phyloP scores from a whole-genome alignment of 2,113 vertebrate species.

The Martes martes region DNA sequence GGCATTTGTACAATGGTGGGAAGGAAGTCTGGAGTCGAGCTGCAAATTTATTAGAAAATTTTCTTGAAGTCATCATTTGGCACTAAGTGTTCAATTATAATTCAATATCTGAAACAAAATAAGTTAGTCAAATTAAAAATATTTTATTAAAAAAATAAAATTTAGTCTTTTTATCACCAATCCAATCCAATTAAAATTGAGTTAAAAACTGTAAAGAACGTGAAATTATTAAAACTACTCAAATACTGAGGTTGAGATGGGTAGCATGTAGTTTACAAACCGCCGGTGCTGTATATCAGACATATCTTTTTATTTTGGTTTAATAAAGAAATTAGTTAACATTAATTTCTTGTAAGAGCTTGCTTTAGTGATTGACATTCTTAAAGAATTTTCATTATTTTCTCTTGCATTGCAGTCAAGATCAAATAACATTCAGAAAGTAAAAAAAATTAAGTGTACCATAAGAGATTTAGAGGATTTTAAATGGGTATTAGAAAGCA shows the following conservation, averaged over 20 bases:
- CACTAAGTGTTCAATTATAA: neutral
- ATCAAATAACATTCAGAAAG: slow-evolving; percentile 41
- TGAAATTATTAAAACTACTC: slow-evolving; percentile 30
- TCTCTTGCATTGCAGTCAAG: neutral
- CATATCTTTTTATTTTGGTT: slow-evolving; percentile 22
- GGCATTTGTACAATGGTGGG: neutral
- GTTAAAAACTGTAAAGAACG: slow-evolving; percentile 40
- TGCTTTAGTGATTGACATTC: slow-evolving; percentile 44
- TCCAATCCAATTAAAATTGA: slow-evolving; percentile 26
- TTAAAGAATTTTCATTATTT: slow-evolving; percentile 55
- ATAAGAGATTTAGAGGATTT: slow-evolving; percentile 38
- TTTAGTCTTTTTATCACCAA: slow-evolving; percentile 19
- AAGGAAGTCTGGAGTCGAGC: slow-evolving; percentile 15
- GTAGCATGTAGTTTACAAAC: neutral
- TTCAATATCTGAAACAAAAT: slow-evolving; percentile 36
- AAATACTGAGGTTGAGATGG: slow-evolving; percentile 6
- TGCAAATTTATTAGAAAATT: slow-evolving; percentile 14
- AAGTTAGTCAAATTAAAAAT: slow-evolving; percentile 11
- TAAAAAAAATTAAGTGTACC: slow-evolving; percentile 20
- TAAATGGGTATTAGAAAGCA: neutral
- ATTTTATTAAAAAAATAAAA: slow-evolving; percentile 9
- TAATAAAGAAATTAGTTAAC: slow-evolving; percentile 45
- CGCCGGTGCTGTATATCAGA: neutral
- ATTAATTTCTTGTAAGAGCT: slow-evolving; percentile 38
- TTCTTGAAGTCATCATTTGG: slow-evolving; percentile 29